Percentiles rank a stretch among this genome's conserved stretches.
phyloP scores from a whole-genome alignment of 2,888 invertebrate genomes.

The Tachina grossa region DNA sequence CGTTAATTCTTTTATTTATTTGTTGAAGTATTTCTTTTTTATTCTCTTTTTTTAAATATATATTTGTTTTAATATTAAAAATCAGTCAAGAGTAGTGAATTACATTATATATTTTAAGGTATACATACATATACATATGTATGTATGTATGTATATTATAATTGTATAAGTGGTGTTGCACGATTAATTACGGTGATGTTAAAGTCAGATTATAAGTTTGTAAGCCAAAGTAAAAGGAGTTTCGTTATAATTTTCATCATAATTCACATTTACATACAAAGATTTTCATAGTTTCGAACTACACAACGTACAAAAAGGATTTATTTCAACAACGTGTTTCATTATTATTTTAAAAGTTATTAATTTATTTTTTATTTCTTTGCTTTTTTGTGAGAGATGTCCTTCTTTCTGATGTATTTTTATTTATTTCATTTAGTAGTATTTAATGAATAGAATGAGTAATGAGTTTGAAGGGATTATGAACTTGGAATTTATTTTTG shows the following conservation, averaged over 20 bases:
- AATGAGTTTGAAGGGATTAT: slow-evolving; percentile 6
- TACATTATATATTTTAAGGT: slow-evolving; percentile 57
- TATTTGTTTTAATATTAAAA: slow-evolving; percentile 68
- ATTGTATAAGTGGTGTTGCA: slow-evolving; percentile 69
- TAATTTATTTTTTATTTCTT: slow-evolving; percentile 18
- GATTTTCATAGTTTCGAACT: slow-evolving; percentile 62
- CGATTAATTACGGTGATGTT: slow-evolving; percentile 53
- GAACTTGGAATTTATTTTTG: slow-evolving; percentile 18
- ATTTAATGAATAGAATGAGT: background rate
- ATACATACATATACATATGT: slow-evolving; percentile 38
- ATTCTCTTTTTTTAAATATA: slow-evolving; percentile 20
- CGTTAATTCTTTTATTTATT: slow-evolving; percentile 7
- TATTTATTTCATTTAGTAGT: background rate
- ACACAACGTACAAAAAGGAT: slow-evolving; percentile 66
- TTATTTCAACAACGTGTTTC: slow-evolving; percentile 60
- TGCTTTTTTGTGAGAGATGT: background rate
- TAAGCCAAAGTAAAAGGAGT: slow-evolving; percentile 42
- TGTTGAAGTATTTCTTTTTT: no score
- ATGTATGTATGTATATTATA: slow-evolving; percentile 66
- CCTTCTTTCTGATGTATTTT: background rate
- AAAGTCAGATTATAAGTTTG: slow-evolving; percentile 58
- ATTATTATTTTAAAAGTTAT: slow-evolving; percentile 14
- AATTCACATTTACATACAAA: slow-evolving; percentile 67
- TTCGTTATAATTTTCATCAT: slow-evolving; percentile 50
- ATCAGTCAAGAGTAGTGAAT: slow-evolving; percentile 72